Evolutionary conservation across 1,140 invertebrate species (phyloP).

Genomic region (Nasonia vitripennis): DNA sequence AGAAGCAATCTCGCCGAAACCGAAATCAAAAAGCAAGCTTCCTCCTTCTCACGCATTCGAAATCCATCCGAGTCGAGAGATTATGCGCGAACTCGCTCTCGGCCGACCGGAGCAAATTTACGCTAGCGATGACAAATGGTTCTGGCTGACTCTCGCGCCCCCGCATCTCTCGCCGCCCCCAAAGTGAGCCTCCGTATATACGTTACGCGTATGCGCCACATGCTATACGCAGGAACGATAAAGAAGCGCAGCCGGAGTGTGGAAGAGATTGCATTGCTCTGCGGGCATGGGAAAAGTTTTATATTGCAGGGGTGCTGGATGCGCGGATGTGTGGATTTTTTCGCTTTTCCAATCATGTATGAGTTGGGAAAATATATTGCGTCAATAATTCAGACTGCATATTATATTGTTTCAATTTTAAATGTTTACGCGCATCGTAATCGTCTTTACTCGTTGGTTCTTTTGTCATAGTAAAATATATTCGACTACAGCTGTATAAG

Average conservation of each 20-base stretch:
- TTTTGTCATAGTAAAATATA: too few relatives aligned
- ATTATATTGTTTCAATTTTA: too few relatives aligned
- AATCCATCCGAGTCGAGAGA: conserved; percentile 16
- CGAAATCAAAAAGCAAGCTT: background rate
- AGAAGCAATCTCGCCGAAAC: background rate
- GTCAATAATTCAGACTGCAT: too few relatives aligned
- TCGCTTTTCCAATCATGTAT: background rate
- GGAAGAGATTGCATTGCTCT: conserved; percentile 1
- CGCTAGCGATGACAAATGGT: conserved; percentile 46
- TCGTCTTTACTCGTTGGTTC: too few relatives aligned
- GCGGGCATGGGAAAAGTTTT: background rate
- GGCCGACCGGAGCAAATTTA: conserved; percentile 40
- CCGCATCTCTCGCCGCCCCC: background rate
- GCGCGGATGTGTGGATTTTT: background rate
- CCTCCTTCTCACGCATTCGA: conserved; percentile 1
- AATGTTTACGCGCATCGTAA: too few relatives aligned
- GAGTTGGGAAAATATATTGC: background rate
- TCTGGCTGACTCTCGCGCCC: conserved; percentile 32
- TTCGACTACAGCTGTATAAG: too few relatives aligned
- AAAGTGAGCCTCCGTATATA: background rate
- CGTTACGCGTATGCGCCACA: background rate
- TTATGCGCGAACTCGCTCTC: conserved; percentile 40
- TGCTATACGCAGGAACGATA: background rate
- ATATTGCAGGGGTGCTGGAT: background rate
- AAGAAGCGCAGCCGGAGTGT: conserved; percentile 8